These are phyloP conservation scores for Chymomyza fuscimana DNA, from an alignment of 2,888 invertebrate species.

Conservation along the genomic window DNA sequence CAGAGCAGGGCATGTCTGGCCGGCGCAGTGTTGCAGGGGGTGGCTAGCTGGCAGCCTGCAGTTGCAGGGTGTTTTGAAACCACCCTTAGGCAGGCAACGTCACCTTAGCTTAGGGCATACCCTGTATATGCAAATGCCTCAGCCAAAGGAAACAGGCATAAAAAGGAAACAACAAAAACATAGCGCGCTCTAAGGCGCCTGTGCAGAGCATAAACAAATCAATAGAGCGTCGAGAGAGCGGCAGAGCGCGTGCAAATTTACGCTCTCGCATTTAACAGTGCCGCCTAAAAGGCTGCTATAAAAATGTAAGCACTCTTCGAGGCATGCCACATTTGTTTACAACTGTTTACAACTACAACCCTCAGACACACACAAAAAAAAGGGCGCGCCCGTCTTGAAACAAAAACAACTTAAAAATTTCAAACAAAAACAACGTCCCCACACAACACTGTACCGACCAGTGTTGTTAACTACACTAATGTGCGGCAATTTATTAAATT, in stretches of 20 bases:
- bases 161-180: not conserved
- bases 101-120: conserved; percentile 20
- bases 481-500: conserved; percentile 50
- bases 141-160: not conserved
- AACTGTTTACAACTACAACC: conserved; percentile 30
- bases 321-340: conserved; percentile 58
- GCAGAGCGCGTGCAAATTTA: not conserved
- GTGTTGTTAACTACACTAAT: conserved; percentile 29
- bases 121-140: conserved; percentile 31
- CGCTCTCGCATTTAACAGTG: conserved; percentile 46
- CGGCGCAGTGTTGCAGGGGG: not conserved
- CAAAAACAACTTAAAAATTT: conserved; percentile 35
- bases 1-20: not conserved
- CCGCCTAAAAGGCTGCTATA: conserved; percentile 60
- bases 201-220: conserved; percentile 61
- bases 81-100: conserved; percentile 1
- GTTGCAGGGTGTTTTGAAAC: not conserved
- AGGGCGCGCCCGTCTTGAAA: conserved; percentile 56
- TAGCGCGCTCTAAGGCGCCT: conserved; percentile 28
- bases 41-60: not conserved
- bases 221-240: conserved; percentile 37
- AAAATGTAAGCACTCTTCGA: conserved; percentile 22
- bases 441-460: not conserved
- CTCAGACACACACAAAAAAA: conserved; percentile 38
- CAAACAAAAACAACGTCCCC: conserved; percentile 24